phyloP scores from a whole-genome alignment of 2,113 vertebrate genomes.

The Heteronetta atricapilla region DNA sequence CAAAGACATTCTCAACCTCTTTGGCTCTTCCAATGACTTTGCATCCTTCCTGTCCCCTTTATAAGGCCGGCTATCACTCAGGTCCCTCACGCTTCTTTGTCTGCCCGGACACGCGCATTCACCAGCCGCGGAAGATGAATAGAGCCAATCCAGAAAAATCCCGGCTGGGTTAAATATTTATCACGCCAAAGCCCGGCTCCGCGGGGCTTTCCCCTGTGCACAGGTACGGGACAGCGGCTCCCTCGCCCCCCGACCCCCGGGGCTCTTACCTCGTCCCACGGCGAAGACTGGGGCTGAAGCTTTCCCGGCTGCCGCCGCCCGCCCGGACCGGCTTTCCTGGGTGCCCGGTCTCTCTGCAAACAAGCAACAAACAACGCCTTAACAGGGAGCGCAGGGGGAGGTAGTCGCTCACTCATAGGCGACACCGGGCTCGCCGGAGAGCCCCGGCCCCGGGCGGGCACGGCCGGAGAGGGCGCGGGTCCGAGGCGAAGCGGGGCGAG shows the following conservation, averaged over 20 bases:
- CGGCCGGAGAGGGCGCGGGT: not conserved
- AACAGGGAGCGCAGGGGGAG: slow-evolving; percentile 38
- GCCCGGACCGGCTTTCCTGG: slow-evolving; percentile 30
- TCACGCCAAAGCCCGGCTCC: slow-evolving; percentile 48
- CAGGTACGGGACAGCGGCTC: not conserved
- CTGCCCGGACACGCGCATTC: slow-evolving; percentile 62
- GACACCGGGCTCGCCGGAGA: not conserved
- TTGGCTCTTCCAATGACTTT: slow-evolving; percentile 35
- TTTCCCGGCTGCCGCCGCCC: slow-evolving; percentile 32
- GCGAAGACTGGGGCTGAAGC: slow-evolving; percentile 12
- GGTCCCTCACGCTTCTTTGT: slow-evolving; percentile 72
- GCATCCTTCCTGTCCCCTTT: slow-evolving; percentile 59
- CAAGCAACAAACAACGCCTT: slow-evolving; percentile 72
- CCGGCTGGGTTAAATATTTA: slow-evolving; percentile 77
- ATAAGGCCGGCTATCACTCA: slow-evolving; percentile 26
- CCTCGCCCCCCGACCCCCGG: not conserved
- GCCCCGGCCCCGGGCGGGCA: not conserved
- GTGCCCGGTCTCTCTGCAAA: slow-evolving; percentile 71
- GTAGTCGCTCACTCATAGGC: slow-evolving; percentile 37
- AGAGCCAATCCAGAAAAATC: slow-evolving; percentile 41
- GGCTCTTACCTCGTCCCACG: slow-evolving; percentile 73
- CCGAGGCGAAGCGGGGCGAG: not conserved
- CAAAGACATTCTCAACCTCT: slow-evolving; percentile 59
- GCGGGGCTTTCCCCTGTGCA: not conserved
- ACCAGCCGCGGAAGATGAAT: slow-evolving; percentile 49